Conservation (phyloP, 2,113 vertebrate species). For the Rhea americana region DNA sequence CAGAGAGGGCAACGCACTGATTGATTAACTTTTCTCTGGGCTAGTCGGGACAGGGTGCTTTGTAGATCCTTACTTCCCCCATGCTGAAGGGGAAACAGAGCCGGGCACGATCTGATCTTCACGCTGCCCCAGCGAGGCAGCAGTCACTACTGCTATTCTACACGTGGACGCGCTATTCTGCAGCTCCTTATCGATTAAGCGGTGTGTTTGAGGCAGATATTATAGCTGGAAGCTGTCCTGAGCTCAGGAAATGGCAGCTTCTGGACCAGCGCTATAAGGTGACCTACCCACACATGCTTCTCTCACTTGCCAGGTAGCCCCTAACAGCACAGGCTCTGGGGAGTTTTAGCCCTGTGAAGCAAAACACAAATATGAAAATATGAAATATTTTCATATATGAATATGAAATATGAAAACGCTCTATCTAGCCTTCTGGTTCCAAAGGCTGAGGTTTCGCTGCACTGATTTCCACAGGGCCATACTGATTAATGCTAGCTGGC, state of each 20-base stretch:
- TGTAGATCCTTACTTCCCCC: neutral
- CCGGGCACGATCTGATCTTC: neutral
- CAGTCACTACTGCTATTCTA: neutral
- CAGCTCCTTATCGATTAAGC: neutral
- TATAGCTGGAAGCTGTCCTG: neutral
- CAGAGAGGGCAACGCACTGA: no score
- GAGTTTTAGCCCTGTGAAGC: neutral
- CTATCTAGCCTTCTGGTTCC: no score
- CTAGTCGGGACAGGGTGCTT: neutral
- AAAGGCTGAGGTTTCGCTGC: neutral
- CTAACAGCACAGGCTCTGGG: neutral
- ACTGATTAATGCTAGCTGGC: neutral
- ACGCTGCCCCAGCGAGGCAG: neutral
- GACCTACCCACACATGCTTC: rapidly evolving
- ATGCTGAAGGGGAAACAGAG: neutral
- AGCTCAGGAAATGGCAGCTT: neutral
- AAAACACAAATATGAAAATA: neutral
- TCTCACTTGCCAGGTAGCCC: neutral
- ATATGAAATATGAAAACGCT: no score
- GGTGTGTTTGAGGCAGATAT: neutral
- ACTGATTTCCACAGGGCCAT: neutral
- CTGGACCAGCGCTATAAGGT: neutral
- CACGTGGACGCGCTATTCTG: neutral
- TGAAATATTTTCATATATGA: no score
- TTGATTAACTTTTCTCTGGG: no score